Base-by-base conservation (phyloP, 2,888 invertebrate genomes). In the Incurvaria masculella region DNA sequence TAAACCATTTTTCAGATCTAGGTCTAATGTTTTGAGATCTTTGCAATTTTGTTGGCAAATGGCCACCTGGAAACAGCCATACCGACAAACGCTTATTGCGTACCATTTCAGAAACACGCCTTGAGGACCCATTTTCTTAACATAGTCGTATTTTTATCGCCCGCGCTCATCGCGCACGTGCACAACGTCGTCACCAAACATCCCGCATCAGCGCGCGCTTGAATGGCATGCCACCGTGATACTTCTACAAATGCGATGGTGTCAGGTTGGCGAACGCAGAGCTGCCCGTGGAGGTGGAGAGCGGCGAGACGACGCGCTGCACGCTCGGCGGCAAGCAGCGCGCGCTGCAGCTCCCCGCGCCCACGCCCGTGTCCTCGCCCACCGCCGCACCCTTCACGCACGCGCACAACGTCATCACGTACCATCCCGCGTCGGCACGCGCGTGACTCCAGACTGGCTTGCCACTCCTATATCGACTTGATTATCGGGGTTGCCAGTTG, bases 241-340 rank as follows among this genome's bases (percentile, higher is more conserved):
- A n/a, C n/a, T n/a, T n/a, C n/a, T n/a, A n/a, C n/a, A n/a, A n/a
- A n/a, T n/a, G n/a, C n/a, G n/a, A n/a, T n/a, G n/a, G n/a, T n/a
- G n/a, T n/a, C 66, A 93, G 92, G 66, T 65, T 87, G 48, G 83
- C 85, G 42, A 83, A 84, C 8, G 73, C 80, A 1, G 91, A 93
- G 49, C 66, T 96, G 20, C 71, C 82, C 19, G 90, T 92, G 14
- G 88, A 85, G 47, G 87, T 93, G 2, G 82, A 83, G 60, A 86
- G 86, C 19, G 85, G 85, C 38, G 86, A 85, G 51, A 86, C 85
- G 2, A 85, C 94, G 51, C 84, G 87, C 55, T 94, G 94, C 66
- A 90, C 87, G 62, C 79, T 97, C 53, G 95, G 94, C 44, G 89
- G 90, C 56, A 94, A 93, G 71, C 78, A 85, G 16, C 71, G 76